Conservation (phyloP, 2,888 invertebrate genomes). For the Mechanitis mazaeus region DNA sequence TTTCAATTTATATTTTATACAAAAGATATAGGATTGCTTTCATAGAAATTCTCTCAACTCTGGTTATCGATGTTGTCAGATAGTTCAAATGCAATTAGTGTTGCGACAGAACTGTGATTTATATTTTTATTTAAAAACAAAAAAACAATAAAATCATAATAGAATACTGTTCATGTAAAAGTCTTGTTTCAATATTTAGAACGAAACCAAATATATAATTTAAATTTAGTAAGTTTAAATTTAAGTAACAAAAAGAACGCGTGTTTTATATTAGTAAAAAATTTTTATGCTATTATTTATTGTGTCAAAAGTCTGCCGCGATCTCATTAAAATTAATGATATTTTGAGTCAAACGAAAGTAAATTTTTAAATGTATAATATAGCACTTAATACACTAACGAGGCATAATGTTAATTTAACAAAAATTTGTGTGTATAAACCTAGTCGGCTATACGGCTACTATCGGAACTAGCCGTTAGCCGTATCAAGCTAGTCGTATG, state of each 20-base stretch:
- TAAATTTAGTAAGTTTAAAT: too few species aligned
- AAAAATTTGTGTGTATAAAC: conserved; percentile 15
- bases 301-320: too few species aligned
- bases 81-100: neutral
- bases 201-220: too few species aligned
- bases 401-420: conserved; percentile 26
- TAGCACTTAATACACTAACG: conserved; percentile 16
- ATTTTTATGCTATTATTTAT: too few species aligned
- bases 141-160: too few species aligned
- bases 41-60: neutral
- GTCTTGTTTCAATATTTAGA: too few species aligned
- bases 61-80: neutral
- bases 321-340: conserved; percentile 13
- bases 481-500: conserved; percentile 3
- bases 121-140: too few species aligned
- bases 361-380: conserved; percentile 18
- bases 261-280: too few species aligned
- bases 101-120: too few species aligned
- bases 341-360: conserved; percentile 13
- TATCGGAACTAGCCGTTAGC: neutral
- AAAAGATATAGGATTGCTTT: neutral
- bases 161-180: too few species aligned
- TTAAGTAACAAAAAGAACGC: too few species aligned
- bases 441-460: neutral
- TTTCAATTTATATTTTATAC: conserved; percentile 12